Percentiles rank a stretch among this genome's conserved stretches.
These are phyloP conservation scores for Varanus salvator DNA, from an alignment of 2,113 vertebrate genomes.

Conservation along the genomic window DNA sequence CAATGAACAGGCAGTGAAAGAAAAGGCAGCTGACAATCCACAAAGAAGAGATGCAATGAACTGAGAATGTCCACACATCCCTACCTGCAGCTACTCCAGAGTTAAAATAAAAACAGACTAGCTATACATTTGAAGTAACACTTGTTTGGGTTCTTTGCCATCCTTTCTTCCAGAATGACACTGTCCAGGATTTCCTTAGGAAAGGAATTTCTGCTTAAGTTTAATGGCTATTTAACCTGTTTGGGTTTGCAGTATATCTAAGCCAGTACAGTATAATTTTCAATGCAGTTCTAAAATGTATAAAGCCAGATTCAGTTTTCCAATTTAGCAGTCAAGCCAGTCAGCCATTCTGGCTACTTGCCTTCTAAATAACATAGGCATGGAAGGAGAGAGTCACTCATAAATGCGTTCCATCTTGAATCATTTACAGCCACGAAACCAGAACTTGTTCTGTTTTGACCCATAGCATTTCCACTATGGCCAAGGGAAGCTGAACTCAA, in stretches of 20 bases:
- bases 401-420: too few species aligned
- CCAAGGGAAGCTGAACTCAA: background rate
- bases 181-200: background rate
- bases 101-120: too few species aligned
- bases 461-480: conserved; percentile 11
- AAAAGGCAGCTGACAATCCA: too few species aligned
- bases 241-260: background rate
- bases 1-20: too few species aligned
- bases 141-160: too few species aligned
- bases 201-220: too few species aligned
- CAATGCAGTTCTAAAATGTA: background rate
- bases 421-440: too few species aligned
- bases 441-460: too few species aligned
- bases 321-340: background rate
- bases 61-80: too few species aligned
- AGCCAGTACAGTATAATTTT: background rate
- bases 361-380: conserved; percentile 2
- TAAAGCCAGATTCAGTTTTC: background rate
- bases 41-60: too few species aligned
- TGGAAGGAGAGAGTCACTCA: background rate
- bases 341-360: background rate
- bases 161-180: background rate
- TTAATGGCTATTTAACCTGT: background rate
- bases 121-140: too few species aligned
- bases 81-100: too few species aligned